Conservation (phyloP, 53 echinoderm and acorn worm species). For the Paracentrotus lividus region DNA sequence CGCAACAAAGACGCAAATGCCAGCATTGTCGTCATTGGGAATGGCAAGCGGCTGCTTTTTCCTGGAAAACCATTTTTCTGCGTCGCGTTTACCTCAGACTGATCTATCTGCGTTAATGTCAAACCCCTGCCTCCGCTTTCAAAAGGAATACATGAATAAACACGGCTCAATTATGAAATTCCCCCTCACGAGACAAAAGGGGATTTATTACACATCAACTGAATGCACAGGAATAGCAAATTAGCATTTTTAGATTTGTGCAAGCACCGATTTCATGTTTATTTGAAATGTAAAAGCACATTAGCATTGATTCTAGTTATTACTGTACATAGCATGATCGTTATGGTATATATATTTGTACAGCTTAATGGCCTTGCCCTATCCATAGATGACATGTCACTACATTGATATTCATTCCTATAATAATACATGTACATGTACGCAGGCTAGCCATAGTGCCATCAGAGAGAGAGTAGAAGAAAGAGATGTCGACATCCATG, state of each 20-base stretch:
- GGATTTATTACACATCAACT: not conserved
- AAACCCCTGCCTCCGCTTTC: not conserved
- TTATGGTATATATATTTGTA: not conserved
- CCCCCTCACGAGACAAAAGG: conserved; percentile 18
- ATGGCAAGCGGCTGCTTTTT: conserved; percentile 43
- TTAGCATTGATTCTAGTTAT: not conserved
- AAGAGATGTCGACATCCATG: conserved; percentile 1
- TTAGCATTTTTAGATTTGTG: conserved; percentile 10
- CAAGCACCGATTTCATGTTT: not conserved
- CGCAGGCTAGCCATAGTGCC: not conserved
- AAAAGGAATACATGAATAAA: conserved; percentile 35
- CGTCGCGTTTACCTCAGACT: conserved; percentile 39
- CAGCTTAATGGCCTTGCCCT: not conserved
- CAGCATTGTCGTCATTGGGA: conserved; percentile 54
- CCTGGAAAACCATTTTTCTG: conserved; percentile 59
- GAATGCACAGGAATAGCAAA: conserved; percentile 27
- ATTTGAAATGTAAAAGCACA: not conserved
- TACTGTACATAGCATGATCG: not conserved
- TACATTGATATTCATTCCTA: not conserved
- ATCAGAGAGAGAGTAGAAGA: not conserved
- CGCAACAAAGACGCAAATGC: conserved; percentile 60
- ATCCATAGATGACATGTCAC: not conserved
- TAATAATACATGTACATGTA: not conserved
- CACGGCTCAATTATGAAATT: conserved; percentile 26
- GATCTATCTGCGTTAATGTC: conserved; percentile 52